Base-by-base conservation (phyloP, 2,113 vertebrate species). In the Hippocampus comes region DNA sequence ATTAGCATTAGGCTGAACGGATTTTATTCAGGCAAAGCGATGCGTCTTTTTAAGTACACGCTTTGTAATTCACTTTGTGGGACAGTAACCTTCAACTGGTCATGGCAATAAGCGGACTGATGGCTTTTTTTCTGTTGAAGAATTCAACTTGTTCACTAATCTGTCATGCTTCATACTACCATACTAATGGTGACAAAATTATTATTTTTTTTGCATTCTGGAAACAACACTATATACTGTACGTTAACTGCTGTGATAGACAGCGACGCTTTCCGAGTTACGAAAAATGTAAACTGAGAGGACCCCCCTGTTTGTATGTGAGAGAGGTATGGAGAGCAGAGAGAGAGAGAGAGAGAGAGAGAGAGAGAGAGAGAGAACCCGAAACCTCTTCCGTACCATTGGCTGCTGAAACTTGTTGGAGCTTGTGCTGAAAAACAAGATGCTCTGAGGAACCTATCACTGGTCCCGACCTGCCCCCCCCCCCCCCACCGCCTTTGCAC, bases 371-470 rank as follows among this genome's bases (percentile, higher is more conserved):
- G 61, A 27, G n/a, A 27, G n/a, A 46, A 25, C 25, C 25, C 25
- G 41, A 46, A 23, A 56, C 61, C 63, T 67, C 67, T 68, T 27
- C 63, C 1, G 38, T 82, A 72, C 85, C 76, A 94, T 94, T 93
- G 94, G 95, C 89, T 89, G 81, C 73, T 27, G 34, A 67, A 91
- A 87, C 86, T 87, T 86, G 83, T 87, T 79, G 82, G 90, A 89
- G 77, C 88, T 86, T 84, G 80, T 85, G 81, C 85, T 80, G 90
- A 93, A 94, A 94, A 93, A 94, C 93, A 93, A 91, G 89, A 87
- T 82, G 78, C 74, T 66, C 66, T 80, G 15, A 75, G 53, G 89
- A 93, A 88, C 94, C 94, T 93, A 94, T 94, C 90, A 88, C 87
- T 83, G 90, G 78, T 55, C 81, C 25, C 74, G 63, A 78, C 84